Percentiles rank a stretch among this genome's conserved stretches.
Evolutionary conservation across 2,113 vertebrate genomes (phyloP).

Genomic region (Perca schrenkii): DNA sequence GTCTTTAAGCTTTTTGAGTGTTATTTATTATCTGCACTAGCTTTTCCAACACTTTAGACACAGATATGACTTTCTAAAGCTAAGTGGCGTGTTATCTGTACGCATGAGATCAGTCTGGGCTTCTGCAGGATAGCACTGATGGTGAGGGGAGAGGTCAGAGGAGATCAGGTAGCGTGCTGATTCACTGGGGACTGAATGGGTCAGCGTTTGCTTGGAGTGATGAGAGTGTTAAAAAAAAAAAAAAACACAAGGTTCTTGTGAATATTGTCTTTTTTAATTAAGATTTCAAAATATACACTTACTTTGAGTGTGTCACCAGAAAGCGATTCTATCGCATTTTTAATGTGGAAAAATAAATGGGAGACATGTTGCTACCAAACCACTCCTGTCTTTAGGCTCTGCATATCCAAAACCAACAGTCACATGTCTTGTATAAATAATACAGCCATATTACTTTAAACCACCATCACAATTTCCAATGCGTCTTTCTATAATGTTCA

Average conservation of each 20-base stretch:
- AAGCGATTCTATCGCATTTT: background rate
- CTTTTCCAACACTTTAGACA: too few relatives aligned
- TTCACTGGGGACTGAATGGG: background rate
- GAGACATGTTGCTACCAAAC: background rate
- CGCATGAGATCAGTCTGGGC: too few relatives aligned
- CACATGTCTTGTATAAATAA: background rate
- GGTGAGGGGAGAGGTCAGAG: background rate
- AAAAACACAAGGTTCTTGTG: background rate
- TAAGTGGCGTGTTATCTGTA: too few relatives aligned
- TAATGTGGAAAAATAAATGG: background rate
- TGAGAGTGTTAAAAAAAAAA: too few relatives aligned
- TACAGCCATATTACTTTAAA: background rate
- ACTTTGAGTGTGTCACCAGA: background rate
- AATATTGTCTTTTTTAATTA: background rate
- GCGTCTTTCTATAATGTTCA: background rate
- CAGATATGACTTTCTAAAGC: too few relatives aligned
- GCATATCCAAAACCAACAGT: background rate
- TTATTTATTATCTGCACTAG: too few relatives aligned
- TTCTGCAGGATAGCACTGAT: too few relatives aligned
- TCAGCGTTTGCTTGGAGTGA: background rate
- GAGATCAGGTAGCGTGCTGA: background rate
- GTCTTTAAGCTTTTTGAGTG: too few relatives aligned
- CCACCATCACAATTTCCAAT: background rate
- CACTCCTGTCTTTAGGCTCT: background rate
- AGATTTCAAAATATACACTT: background rate